These are phyloP conservation scores for Arvicola amphibius DNA, from an alignment of 2,797 vertebrate species.

Conservation along the genomic window DNA sequence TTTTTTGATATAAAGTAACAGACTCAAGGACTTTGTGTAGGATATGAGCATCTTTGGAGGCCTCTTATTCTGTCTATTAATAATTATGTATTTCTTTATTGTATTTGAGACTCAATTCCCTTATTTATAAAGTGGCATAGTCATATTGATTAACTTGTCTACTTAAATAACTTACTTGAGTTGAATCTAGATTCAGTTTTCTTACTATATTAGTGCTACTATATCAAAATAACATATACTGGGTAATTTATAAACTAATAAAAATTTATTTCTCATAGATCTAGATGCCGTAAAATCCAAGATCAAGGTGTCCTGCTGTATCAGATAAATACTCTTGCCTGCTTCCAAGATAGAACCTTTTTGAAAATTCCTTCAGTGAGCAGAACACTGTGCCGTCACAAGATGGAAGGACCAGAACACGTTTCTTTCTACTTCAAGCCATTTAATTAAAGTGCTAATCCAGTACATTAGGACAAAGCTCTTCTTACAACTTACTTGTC, in stretches of 20 bases:
- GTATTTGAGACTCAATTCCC: background rate
- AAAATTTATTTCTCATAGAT: background rate
- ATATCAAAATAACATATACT: background rate
- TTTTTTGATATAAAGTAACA: conserved; percentile 1
- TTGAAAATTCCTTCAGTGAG: background rate
- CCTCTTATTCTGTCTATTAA: background rate
- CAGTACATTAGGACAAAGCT: background rate
- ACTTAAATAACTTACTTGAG: conserved; percentile 46
- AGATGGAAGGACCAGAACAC: background rate
- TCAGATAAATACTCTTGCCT: background rate
- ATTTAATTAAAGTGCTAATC: background rate
- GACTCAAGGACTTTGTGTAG: background rate
- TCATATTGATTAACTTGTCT: conserved; percentile 1
- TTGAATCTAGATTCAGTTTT: background rate
- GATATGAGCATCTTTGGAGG: background rate
- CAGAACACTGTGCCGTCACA: background rate
- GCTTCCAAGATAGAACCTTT: background rate
- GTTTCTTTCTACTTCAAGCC: background rate
- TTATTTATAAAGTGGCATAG: conserved; percentile 61
- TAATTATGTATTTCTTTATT: background rate
- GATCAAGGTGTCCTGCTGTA: background rate
- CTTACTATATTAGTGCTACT: background rate
- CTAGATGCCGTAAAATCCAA: background rate
- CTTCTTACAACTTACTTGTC: background rate
- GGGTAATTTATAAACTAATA: conserved; percentile 17